Percentiles rank a stretch among this genome's conserved stretches.
Evolutionary conservation across 37 sponge, comb jelly and placozoan species (phyloP).

Genomic region (Beroe ovata): DNA sequence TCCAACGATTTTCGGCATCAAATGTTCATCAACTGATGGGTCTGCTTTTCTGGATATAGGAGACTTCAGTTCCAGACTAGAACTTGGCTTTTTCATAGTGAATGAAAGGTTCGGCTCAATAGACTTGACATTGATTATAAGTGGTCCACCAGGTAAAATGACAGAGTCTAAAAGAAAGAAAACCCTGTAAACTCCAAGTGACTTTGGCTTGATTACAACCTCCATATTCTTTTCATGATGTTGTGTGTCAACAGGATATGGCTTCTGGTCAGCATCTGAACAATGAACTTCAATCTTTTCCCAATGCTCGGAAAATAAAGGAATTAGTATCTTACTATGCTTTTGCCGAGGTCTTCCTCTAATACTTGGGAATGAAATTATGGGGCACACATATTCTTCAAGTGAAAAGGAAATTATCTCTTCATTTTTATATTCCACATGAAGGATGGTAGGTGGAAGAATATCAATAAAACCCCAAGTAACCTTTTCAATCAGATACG

Average conservation of each 20-base stretch:
- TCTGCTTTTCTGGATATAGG: too few relatives aligned
- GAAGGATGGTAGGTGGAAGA: not conserved
- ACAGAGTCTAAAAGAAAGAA: not conserved
- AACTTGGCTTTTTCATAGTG: not conserved
- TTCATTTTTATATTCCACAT: too few relatives aligned
- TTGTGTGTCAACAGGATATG: not conserved
- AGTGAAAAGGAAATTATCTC: not conserved
- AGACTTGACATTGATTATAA: conserved; percentile 9
- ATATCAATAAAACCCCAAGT: not conserved
- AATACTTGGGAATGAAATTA: not conserved
- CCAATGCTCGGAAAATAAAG: not conserved
- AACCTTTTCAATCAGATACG: not conserved
- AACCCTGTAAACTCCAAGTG: not conserved
- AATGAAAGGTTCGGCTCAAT: not conserved
- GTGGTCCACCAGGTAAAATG: not conserved
- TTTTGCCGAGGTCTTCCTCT: not conserved
- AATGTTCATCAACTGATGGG: too few relatives aligned
- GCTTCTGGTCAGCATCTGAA: not conserved
- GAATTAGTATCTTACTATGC: not conserved
- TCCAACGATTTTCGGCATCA: too few relatives aligned
- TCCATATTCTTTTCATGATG: not conserved
- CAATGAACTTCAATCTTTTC: not conserved
- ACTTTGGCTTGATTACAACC: not conserved
- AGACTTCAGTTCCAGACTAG: too few relatives aligned
- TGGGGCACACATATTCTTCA: not conserved